Percentiles rank a stretch among this genome's conserved stretches.
Conservation (phyloP, 92 coral and sea anemone genomes). For the Parazoanthus atlanticus region DNA sequence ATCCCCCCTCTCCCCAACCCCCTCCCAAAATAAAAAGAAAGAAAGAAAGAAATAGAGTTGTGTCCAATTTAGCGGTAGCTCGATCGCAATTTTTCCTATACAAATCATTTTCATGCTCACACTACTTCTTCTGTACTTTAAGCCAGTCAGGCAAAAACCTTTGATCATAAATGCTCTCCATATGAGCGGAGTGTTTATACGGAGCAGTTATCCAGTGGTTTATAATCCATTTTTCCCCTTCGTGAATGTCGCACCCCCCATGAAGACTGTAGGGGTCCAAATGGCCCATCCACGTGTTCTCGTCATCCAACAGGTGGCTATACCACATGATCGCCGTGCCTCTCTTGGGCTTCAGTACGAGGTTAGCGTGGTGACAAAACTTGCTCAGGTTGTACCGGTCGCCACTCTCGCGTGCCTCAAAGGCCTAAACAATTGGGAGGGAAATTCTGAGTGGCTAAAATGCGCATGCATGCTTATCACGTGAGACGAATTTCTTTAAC, state of each 20-base stretch:
- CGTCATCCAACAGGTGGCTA: constrained; percentile 48
- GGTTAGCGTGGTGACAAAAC: constrained; percentile 52
- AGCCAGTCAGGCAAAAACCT: constrained; percentile 2
- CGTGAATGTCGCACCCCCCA: constrained; percentile 61
- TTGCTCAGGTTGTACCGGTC: constrained; percentile 54
- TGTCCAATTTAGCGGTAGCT: too few relatives aligned
- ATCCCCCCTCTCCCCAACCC: too few relatives aligned
- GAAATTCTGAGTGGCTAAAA: not conserved
- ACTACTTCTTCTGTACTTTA: not conserved
- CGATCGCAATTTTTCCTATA: too few relatives aligned
- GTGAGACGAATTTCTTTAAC: too few relatives aligned
- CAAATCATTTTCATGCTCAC: not conserved
- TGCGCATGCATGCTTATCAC: too few relatives aligned
- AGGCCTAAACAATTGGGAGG: constrained; percentile 12
- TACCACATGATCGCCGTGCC: constrained; percentile 66
- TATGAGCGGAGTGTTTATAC: constrained; percentile 17
- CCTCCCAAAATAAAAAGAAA: too few relatives aligned
- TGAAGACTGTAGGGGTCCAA: constrained; percentile 51
- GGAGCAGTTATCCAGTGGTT: constrained; percentile 66
- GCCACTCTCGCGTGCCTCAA: constrained; percentile 33
- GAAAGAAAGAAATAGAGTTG: too few relatives aligned
- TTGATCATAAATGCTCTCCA: constrained; percentile 23
- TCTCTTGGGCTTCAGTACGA: constrained; percentile 53
- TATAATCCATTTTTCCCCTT: constrained; percentile 66
- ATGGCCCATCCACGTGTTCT: constrained; percentile 47